These are phyloP conservation scores for Crotalus horridus DNA, from an alignment of 2,113 vertebrate genomes.

Conservation along the genomic window DNA sequence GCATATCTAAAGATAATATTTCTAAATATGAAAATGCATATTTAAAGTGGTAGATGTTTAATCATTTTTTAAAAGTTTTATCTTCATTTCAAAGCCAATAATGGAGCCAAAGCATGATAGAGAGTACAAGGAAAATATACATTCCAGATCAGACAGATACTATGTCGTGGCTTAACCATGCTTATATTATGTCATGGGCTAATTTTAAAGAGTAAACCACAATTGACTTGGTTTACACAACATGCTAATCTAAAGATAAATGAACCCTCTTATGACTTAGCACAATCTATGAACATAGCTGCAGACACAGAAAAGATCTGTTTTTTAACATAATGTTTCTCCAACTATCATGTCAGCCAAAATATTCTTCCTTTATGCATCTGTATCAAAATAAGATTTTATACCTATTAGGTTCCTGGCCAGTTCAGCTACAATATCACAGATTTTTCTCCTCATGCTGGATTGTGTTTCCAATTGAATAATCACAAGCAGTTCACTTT, in stretches of 20 bases:
- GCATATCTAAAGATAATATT: neutral
- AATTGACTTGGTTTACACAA: neutral
- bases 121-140: neutral
- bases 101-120: neutral
- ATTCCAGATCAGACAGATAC: neutral
- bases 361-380: neutral
- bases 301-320: neutral
- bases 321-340: neutral
- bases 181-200: neutral
- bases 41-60: neutral
- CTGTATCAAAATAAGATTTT: neutral
- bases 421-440: constrained; percentile 94
- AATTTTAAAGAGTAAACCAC: neutral
- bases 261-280: neutral
- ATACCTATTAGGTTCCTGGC: constrained; percentile 94
- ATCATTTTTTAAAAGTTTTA: neutral
- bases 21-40: neutral
- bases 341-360: neutral
- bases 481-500: constrained; percentile 86
- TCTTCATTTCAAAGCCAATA: neutral
- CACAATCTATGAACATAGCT: neutral
- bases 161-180: neutral
- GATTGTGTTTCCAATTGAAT: constrained; percentile 87
- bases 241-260: neutral
- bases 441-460: constrained; percentile 92